Conservation (phyloP, 2,113 vertebrate species). For the Lanius ludovicianus region DNA sequence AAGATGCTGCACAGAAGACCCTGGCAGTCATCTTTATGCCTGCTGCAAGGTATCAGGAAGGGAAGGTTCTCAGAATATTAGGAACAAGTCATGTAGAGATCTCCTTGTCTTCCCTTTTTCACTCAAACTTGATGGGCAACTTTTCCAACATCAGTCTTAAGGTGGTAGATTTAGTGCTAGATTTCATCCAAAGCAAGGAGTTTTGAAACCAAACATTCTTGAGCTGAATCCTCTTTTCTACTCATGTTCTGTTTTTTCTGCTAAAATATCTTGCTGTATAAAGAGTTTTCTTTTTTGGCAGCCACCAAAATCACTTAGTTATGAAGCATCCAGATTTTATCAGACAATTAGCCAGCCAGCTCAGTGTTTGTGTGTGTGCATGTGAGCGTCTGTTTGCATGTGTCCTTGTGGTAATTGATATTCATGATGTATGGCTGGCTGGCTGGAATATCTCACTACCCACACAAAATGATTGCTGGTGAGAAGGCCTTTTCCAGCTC, state of each 20-base stretch:
- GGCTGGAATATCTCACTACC: constrained; percentile 72
- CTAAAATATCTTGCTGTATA: constrained; percentile 58
- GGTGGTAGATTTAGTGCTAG: background rate
- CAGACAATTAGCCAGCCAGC: constrained; percentile 64
- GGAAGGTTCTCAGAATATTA: background rate
- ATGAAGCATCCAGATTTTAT: constrained; percentile 72
- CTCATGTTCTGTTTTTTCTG: constrained; percentile 48
- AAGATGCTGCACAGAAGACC: background rate
- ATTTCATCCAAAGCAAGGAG: constrained; percentile 54
- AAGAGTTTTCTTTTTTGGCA: constrained; percentile 69
- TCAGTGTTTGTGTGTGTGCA: constrained; percentile 65
- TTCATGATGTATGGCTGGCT: constrained; percentile 66
- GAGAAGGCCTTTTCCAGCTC: constrained; percentile 66
- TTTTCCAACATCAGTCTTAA: background rate
- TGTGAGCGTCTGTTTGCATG: constrained; percentile 54
- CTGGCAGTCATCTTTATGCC: background rate
- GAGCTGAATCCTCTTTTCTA: constrained; percentile 56
- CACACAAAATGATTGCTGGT: constrained; percentile 61
- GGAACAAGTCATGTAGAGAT: background rate
- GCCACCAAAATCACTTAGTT: constrained; percentile 61
- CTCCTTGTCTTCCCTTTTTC: background rate
- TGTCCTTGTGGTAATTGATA: constrained; percentile 62
- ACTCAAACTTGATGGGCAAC: background rate
- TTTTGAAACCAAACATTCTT: constrained; percentile 55
- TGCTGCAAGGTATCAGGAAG: background rate